phyloP scores from a whole-genome alignment of 1,140 invertebrate species.

The Mycetomoellerius zeteki region DNA sequence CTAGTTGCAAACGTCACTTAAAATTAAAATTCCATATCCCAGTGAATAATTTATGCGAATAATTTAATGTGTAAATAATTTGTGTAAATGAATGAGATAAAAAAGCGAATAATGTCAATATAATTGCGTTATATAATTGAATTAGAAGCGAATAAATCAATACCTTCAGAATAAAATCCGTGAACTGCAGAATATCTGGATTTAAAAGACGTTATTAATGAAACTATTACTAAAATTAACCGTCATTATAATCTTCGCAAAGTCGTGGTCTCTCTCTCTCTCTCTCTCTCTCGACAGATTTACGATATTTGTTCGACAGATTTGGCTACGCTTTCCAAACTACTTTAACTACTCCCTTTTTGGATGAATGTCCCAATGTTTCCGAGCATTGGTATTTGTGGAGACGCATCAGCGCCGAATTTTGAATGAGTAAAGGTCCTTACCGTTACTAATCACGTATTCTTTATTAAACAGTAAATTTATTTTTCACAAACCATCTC shows the following conservation, averaged over 20 bases:
- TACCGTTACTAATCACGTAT: slow-evolving; percentile 22
- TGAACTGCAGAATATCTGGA: not conserved
- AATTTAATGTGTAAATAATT: slow-evolving; percentile 26
- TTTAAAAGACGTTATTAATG: not conserved
- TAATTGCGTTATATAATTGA: not conserved
- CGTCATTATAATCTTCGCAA: not conserved
- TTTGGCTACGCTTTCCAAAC: not conserved
- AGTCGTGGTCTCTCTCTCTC: not conserved
- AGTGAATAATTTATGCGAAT: slow-evolving; percentile 28
- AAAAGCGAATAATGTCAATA: not conserved
- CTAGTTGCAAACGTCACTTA: slow-evolving; percentile 5
- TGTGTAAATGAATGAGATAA: not conserved
- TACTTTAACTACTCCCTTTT: not conserved
- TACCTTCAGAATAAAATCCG: not conserved
- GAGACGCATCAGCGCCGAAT: slow-evolving; percentile 8
- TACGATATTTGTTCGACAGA: not conserved
- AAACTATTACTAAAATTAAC: not conserved
- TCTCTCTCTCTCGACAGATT: not conserved
- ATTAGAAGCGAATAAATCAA: slow-evolving; percentile 31
- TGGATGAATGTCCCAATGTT: not conserved
- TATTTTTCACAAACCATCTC: not conserved
- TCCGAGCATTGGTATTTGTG: slow-evolving; percentile 5
- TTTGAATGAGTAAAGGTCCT: not conserved
- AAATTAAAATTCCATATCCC: not conserved
- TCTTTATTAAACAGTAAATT: not conserved